phyloP scores from a whole-genome alignment of 1,140 invertebrate genomes.

The Helicoverpa zea region DNA sequence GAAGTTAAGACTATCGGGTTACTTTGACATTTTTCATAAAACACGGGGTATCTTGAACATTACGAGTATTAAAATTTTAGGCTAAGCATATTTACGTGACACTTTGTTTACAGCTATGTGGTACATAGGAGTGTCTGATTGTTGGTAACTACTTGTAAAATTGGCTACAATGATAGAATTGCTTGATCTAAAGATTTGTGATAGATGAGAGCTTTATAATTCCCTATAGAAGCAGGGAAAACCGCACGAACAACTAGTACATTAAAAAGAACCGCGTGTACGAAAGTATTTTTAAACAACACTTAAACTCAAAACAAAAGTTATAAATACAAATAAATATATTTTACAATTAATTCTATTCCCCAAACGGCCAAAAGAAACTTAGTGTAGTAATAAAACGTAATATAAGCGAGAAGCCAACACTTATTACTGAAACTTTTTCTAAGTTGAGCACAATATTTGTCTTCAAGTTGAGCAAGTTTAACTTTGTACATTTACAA shows the following conservation, averaged over 20 bases:
- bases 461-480: background rate
- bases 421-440: conserved; percentile 25
- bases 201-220: too few species aligned
- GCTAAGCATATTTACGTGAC: too few species aligned
- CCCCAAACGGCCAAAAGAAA: conserved; percentile 9
- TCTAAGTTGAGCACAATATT: background rate
- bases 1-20: background rate
- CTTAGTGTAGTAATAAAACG: background rate
- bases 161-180: too few species aligned
- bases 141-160: too few species aligned
- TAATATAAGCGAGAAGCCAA: background rate
- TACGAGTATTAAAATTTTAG: too few species aligned
- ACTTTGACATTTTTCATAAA: background rate
- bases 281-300: too few species aligned
- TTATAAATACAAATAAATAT: background rate
- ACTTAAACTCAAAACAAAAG: background rate
- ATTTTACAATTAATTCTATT: background rate
- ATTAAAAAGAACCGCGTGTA: too few species aligned
- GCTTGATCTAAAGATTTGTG: too few species aligned
- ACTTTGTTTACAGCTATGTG: too few species aligned
- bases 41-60: background rate
- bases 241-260: too few species aligned
- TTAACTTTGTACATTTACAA: conserved; percentile 18
- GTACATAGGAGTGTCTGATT: too few species aligned
- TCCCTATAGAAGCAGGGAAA: too few species aligned